These are phyloP conservation scores for Diuraphis noxia DNA, from an alignment of 1,140 invertebrate species.

Conservation along the genomic window DNA sequence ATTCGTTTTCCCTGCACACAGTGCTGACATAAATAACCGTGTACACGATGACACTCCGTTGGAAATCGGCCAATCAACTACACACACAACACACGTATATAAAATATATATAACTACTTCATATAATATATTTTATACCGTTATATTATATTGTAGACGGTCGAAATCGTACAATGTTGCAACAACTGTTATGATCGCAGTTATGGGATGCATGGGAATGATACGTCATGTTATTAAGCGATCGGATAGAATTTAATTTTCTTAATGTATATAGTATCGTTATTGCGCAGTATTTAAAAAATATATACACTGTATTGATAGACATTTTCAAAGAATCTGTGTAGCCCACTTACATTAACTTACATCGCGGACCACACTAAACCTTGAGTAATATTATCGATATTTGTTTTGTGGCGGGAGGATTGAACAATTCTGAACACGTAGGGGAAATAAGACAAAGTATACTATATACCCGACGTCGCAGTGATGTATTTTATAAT, in stretches of 20 bases:
- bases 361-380: no score
- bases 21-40: background rate
- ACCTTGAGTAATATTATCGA: background rate
- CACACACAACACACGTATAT: background rate
- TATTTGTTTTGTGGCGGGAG: background rate
- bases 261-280: background rate
- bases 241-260: background rate
- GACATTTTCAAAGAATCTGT: background rate
- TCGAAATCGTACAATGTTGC: background rate
- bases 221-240: background rate
- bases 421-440: background rate
- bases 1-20: background rate
- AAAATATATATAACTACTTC: background rate
- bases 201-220: background rate
- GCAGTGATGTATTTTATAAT: background rate
- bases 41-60: background rate
- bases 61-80: background rate
- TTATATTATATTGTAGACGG: background rate
- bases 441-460: background rate
- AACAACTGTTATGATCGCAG: background rate
- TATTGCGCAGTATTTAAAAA: background rate
- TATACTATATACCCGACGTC: no score
- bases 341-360: no score
- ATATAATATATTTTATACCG: background rate
- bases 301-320: background rate